Conservation (phyloP, 2,888 invertebrate species). For the Dinocampus coccinellae region DNA sequence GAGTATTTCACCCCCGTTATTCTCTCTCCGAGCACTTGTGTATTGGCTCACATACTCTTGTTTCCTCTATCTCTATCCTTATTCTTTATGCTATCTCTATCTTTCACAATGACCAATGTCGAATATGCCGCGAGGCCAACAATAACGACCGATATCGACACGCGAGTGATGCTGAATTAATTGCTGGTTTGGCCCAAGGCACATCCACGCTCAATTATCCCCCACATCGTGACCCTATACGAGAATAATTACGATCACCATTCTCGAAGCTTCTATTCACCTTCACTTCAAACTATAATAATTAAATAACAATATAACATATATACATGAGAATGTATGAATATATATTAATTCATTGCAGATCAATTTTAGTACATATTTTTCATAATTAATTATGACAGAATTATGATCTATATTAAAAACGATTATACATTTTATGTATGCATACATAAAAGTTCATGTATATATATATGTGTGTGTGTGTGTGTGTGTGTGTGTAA, state of each 20-base stretch:
- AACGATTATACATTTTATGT: no score
- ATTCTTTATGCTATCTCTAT: neutral
- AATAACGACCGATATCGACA: conserved; percentile 33
- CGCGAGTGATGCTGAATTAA: conserved; percentile 37
- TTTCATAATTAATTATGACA: neutral
- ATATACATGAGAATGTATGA: no score
- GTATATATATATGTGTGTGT: neutral
- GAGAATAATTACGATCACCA: conserved; percentile 39
- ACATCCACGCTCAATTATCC: conserved; percentile 38
- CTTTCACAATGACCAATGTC: neutral
- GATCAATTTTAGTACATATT: neutral
- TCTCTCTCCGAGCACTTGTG: neutral
- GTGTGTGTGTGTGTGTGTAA: neutral
- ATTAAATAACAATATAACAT: neutral
- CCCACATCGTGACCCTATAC: conserved; percentile 26
- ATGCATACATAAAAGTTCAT: neutral
- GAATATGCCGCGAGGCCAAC: conserved; percentile 28
- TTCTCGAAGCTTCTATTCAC: conserved; percentile 26
- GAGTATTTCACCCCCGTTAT: conserved; percentile 7
- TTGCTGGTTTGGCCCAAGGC: conserved; percentile 38
- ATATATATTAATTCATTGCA: no score
- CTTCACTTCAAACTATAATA: conserved; percentile 25
- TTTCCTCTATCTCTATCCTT: neutral
- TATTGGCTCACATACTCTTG: neutral
- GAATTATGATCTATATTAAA: no score